Percentiles rank a stretch among this genome's conserved stretches.
phyloP scores from a whole-genome alignment of 2,888 invertebrate species.

The Papilio protenor region DNA sequence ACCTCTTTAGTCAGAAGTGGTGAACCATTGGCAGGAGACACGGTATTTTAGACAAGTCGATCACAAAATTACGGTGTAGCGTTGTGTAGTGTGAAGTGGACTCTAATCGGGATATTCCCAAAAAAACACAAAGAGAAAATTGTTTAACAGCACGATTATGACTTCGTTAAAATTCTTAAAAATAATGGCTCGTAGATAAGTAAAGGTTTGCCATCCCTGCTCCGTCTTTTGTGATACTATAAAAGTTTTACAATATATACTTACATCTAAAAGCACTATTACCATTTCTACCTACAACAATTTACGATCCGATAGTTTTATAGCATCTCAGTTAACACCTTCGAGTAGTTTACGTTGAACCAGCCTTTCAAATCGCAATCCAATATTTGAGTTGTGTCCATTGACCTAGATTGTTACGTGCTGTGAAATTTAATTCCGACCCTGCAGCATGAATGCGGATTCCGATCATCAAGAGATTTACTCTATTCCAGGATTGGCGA shows the following conservation, averaged over 20 bases:
- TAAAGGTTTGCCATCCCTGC: no score
- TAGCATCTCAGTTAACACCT: not conserved
- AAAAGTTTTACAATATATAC: not conserved
- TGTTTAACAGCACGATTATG: no score
- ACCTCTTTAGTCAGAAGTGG: no score
- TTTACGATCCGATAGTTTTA: slow-evolving; percentile 5
- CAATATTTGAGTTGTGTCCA: slow-evolving; percentile 13
- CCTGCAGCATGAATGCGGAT: not conserved
- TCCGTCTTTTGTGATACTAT: not conserved
- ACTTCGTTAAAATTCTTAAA: no score
- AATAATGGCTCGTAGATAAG: no score
- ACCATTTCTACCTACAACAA: not conserved
- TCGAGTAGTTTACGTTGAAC: not conserved
- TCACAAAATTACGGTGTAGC: no score
- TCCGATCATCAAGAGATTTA: not conserved
- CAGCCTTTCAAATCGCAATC: slow-evolving; percentile 16
- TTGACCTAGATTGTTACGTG: slow-evolving; percentile 20
- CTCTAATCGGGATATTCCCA: no score
- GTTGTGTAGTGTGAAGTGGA: no score
- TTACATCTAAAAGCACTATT: not conserved
- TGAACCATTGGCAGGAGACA: no score
- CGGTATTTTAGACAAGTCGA: no score
- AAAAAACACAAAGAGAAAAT: no score
- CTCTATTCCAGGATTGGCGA: not conserved
- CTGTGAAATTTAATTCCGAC: slow-evolving; percentile 1